A percentile compares a stretch with the other conserved stretches of the same genome.
These are phyloP conservation scores for Florisuga fusca DNA, from an alignment of 2,797 vertebrate species.

Conservation along the genomic window DNA sequence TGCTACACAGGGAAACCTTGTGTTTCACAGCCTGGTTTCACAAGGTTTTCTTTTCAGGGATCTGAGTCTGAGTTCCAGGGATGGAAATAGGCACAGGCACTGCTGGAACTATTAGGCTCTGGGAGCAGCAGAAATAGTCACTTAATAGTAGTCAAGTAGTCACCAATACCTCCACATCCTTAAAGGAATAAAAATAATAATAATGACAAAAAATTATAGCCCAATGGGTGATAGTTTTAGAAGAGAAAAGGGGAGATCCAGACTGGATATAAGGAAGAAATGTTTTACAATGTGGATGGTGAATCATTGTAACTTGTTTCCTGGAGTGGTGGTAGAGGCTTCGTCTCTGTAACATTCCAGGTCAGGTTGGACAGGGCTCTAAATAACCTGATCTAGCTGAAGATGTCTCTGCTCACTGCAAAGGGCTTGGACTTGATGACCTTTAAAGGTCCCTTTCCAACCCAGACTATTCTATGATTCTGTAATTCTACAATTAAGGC, in stretches of 20 bases:
- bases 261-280: not conserved
- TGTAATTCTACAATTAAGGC: not conserved
- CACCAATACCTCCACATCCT: not conserved
- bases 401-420: not conserved
- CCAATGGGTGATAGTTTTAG: not conserved
- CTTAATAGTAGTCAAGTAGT: not conserved
- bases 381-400: not conserved
- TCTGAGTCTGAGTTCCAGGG: not conserved
- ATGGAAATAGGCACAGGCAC: accelerated
- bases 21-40: not conserved
- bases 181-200: not conserved
- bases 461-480: not conserved
- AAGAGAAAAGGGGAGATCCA: not conserved
- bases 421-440: not conserved
- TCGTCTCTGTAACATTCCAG: not conserved
- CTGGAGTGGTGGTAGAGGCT: not conserved
- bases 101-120: not conserved
- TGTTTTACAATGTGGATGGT: not conserved
- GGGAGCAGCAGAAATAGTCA: not conserved
- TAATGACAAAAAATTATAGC: not conserved
- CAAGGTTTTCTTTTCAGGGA: not conserved
- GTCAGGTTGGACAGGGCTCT: not conserved
- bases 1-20: not conserved
- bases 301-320: not conserved
- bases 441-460: not conserved